phyloP scores from a whole-genome alignment of 2,888 invertebrate genomes.

The Andrena fulva region DNA sequence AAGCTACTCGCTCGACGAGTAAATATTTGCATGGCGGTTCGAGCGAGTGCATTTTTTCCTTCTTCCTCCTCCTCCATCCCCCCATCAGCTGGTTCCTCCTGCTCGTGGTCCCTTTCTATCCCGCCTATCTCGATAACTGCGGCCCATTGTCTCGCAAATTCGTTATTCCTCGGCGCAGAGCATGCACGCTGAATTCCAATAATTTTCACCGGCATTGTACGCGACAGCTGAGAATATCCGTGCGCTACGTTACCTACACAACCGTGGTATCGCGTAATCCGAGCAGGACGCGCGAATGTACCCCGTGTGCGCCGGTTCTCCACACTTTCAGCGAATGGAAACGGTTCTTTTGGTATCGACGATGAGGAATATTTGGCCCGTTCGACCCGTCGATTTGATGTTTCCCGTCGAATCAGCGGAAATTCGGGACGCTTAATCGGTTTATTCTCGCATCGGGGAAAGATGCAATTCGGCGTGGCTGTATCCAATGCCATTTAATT shows the following conservation, averaged over 20 bases:
- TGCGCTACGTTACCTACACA: neutral
- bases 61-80: neutral
- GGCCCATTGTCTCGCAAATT: conserved; percentile 50
- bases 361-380: neutral
- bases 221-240: conserved; percentile 22
- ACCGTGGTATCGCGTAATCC: neutral
- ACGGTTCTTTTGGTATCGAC: neutral
- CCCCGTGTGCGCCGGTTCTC: neutral
- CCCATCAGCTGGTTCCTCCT: neutral
- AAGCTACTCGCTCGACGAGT: conserved; percentile 66
- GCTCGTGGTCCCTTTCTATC: conserved; percentile 36
- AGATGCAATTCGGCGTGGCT: neutral
- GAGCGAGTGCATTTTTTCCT: conserved; percentile 60
- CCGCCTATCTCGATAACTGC: conserved; percentile 32
- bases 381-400: neutral
- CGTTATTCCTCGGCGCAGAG: conserved; percentile 36
- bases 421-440: conserved; percentile 8
- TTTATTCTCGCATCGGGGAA: neutral
- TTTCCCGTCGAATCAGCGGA: neutral
- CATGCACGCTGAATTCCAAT: conserved; percentile 34
- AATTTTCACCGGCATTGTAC: conserved; percentile 16
- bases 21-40: conserved; percentile 72
- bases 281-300: too few species aligned
- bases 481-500: conserved; percentile 20
- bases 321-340: neutral